Percentiles rank a stretch among this genome's conserved stretches.
phyloP scores from a whole-genome alignment of 2,888 invertebrate species.

The Dynastes maya region DNA sequence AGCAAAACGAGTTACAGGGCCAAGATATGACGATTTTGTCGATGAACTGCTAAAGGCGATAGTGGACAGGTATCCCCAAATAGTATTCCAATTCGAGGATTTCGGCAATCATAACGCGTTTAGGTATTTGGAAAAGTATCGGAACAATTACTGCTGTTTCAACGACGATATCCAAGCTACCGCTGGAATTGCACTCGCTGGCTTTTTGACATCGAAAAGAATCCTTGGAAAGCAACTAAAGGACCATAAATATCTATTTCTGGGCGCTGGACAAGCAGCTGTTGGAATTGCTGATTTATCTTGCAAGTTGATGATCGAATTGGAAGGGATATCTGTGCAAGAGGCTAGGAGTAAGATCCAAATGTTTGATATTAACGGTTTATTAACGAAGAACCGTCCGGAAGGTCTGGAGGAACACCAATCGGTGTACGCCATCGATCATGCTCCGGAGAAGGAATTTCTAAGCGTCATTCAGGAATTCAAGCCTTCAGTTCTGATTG shows the following conservation, averaged over 20 bases:
- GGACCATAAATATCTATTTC: constrained; percentile 92
- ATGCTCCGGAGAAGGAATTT: constrained; percentile 83
- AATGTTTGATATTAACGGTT: constrained; percentile 96
- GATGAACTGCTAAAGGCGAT: constrained; percentile 98
- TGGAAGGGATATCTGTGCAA: constrained; percentile 81
- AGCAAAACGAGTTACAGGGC: constrained; percentile 87
- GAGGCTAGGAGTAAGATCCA: constrained; percentile 90
- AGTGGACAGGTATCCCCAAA: constrained; percentile 88
- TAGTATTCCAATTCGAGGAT: constrained; percentile 96
- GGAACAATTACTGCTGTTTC: constrained; percentile 92
- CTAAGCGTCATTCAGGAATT: constrained; percentile 85
- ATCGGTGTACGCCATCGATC: constrained; percentile 84
- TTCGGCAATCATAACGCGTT: constrained; percentile 98
- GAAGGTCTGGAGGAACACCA: constrained; percentile 88
- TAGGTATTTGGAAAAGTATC: constrained; percentile 91
- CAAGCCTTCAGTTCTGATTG: constrained; percentile 91
- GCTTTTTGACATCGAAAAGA: constrained; percentile 88
- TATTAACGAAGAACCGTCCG: constrained; percentile 91
- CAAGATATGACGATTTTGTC: constrained; percentile 91
- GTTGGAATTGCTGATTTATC: constrained; percentile 92
- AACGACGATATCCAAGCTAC: constrained; percentile 99
- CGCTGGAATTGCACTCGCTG: constrained; percentile 95
- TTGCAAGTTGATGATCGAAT: constrained; percentile 96
- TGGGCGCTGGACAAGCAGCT: constrained; percentile 92
- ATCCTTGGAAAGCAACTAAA: constrained; percentile 87